These are phyloP conservation scores for Drosophila miranda DNA, from an alignment of 1,140 invertebrate species.

Conservation along the genomic window DNA sequence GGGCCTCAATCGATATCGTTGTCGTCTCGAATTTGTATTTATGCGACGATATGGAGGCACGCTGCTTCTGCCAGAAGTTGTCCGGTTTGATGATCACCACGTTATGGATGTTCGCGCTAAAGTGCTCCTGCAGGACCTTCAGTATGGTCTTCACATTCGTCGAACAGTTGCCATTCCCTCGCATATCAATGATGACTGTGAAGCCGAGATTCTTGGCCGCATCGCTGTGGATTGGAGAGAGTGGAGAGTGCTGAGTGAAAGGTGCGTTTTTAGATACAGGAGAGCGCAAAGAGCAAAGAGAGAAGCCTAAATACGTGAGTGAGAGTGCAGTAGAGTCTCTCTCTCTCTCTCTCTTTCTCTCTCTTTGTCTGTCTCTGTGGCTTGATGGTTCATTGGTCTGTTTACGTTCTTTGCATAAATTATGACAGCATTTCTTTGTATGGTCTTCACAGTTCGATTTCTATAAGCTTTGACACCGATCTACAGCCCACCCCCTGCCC, in stretches of 20 bases:
- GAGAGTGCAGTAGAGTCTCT: conserved; percentile 44
- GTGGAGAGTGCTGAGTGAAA: conserved; percentile 62
- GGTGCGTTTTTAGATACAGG: conserved; percentile 32
- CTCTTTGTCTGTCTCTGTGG: background rate
- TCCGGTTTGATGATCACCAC: conserved; percentile 99
- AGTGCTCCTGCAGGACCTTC: conserved; percentile 98
- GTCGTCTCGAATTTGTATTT: conserved; percentile 99
- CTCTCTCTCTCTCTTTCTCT: conserved; percentile 25
- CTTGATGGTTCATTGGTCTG: conserved; percentile 67
- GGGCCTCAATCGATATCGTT: conserved; percentile 96
- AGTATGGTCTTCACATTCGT: conserved; percentile 97
- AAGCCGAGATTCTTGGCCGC: conserved; percentile 94
- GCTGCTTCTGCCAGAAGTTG: conserved; percentile 99
- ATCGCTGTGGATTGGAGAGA: conserved; percentile 87
- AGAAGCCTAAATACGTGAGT: conserved; percentile 60
- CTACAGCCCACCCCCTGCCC: background rate
- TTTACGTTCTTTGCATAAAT: conserved; percentile 78
- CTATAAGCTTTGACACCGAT: conserved; percentile 69
- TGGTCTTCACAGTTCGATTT: conserved; percentile 50
- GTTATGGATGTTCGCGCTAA: conserved; percentile 93
- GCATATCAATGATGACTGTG: conserved; percentile 98
- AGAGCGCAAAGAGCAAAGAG: conserved; percentile 9
- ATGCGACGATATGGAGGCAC: conserved; percentile 96
- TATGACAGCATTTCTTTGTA: conserved; percentile 53
- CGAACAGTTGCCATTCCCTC: conserved; percentile 93